Conservation (phyloP, 1,140 invertebrate species). For the Temnothorax longispinosus region DNA sequence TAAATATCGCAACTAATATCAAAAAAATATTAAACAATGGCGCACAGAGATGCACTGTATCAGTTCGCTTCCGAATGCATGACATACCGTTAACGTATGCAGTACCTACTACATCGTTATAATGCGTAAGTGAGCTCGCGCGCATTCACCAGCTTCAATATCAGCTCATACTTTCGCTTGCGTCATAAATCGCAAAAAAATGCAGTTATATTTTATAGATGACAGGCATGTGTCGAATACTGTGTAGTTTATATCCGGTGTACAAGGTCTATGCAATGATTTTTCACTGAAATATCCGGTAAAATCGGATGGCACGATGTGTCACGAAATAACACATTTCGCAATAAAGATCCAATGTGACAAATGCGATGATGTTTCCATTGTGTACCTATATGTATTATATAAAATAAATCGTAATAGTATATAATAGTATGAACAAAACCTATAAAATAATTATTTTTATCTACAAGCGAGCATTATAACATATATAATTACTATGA, state of each 20-base stretch:
- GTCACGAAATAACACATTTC: background rate
- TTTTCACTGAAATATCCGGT: slow-evolving; percentile 5
- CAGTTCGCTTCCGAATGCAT: background rate
- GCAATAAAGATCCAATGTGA: background rate
- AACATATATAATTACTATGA: background rate
- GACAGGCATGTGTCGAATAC: background rate
- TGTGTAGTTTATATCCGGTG: background rate
- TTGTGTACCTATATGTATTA: background rate
- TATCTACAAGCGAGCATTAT: background rate
- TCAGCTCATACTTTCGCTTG: background rate
- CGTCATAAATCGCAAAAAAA: slow-evolving; percentile 26
- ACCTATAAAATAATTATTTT: background rate
- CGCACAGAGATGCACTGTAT: background rate
- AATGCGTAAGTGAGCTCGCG: background rate
- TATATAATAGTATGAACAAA: background rate
- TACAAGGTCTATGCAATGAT: background rate
- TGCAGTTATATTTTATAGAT: background rate
- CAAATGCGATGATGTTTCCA: background rate
- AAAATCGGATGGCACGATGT: background rate
- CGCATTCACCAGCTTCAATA: background rate
- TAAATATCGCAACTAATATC: background rate
- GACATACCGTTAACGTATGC: background rate
- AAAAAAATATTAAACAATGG: background rate
- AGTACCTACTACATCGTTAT: background rate
- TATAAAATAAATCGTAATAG: background rate